Evolutionary conservation across 2,888 invertebrate genomes (phyloP).

Genomic region (Torymus tubicola): DNA sequence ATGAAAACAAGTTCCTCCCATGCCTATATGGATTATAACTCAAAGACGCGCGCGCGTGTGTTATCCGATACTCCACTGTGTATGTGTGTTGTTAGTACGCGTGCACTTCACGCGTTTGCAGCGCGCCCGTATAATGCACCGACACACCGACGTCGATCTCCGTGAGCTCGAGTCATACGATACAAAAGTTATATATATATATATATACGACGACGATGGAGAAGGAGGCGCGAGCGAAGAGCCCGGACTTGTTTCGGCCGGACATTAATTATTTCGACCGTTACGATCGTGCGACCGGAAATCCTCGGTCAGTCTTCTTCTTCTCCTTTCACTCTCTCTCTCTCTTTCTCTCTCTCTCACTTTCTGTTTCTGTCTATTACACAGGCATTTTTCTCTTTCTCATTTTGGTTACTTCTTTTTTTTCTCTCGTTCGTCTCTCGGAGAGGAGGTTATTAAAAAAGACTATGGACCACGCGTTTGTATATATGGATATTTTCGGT

Average conservation of each 20-base stretch:
- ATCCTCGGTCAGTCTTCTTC: slow-evolving; percentile 50
- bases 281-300: slow-evolving; percentile 67
- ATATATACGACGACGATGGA: background rate
- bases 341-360: background rate
- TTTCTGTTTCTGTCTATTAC: background rate
- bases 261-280: slow-evolving; percentile 66
- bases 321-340: background rate
- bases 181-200: slow-evolving; percentile 64
- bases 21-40: slow-evolving; percentile 54
- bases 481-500: slow-evolving; percentile 25
- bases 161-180: slow-evolving; percentile 59
- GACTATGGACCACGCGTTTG: background rate
- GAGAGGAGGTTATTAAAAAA: slow-evolving; percentile 13
- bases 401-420: background rate
- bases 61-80: slow-evolving; percentile 36
- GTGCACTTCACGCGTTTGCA: background rate
- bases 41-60: slow-evolving; percentile 56
- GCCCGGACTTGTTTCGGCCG: slow-evolving; percentile 53
- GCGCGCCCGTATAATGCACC: slow-evolving; percentile 42
- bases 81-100: background rate
- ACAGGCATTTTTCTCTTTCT: background rate
- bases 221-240: slow-evolving; percentile 42
- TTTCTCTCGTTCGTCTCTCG: background rate
- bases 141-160: slow-evolving; percentile 56
- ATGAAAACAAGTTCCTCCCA: slow-evolving; percentile 52